These are phyloP conservation scores for Lochmaea capreae DNA, from an alignment of 2,888 invertebrate genomes.

Conservation along the genomic window DNA sequence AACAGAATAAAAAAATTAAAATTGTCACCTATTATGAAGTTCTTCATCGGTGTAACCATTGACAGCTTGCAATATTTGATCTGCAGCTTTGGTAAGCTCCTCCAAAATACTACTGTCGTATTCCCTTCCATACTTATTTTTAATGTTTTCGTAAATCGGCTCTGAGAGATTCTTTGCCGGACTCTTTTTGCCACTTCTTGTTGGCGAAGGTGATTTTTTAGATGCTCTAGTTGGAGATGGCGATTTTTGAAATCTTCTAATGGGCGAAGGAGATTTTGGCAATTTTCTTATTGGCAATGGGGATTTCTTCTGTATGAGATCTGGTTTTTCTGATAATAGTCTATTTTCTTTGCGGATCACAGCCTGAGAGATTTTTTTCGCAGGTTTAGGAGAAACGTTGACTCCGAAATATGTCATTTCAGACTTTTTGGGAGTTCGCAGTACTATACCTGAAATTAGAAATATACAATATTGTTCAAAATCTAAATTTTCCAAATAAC, in stretches of 20 bases:
- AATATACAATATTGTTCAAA: not conserved
- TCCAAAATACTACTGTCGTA: constrained; percentile 67
- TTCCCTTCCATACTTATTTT: constrained; percentile 48
- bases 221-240: constrained; percentile 22
- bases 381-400: constrained; percentile 55
- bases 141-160: constrained; percentile 63
- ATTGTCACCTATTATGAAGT: constrained; percentile 49
- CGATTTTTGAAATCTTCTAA: constrained; percentile 38
- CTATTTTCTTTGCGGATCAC: constrained; percentile 52
- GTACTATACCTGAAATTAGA: constrained; percentile 49
- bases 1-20: not conserved
- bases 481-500: no score
- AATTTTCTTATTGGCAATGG: constrained; percentile 27
- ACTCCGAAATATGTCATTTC: constrained; percentile 65
- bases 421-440: constrained; percentile 62
- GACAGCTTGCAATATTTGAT: constrained; percentile 71
- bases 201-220: constrained; percentile 20
- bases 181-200: constrained; percentile 40
- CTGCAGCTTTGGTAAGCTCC: constrained; percentile 71
- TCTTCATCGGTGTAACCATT: constrained; percentile 69
- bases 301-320: constrained; percentile 55
- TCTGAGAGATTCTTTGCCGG: constrained; percentile 31
- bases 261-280: constrained; percentile 42
- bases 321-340: constrained; percentile 57
- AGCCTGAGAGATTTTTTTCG: constrained; percentile 50